These are phyloP conservation scores for Agrypnus murinus DNA, from an alignment of 2,888 invertebrate genomes.

Conservation along the genomic window DNA sequence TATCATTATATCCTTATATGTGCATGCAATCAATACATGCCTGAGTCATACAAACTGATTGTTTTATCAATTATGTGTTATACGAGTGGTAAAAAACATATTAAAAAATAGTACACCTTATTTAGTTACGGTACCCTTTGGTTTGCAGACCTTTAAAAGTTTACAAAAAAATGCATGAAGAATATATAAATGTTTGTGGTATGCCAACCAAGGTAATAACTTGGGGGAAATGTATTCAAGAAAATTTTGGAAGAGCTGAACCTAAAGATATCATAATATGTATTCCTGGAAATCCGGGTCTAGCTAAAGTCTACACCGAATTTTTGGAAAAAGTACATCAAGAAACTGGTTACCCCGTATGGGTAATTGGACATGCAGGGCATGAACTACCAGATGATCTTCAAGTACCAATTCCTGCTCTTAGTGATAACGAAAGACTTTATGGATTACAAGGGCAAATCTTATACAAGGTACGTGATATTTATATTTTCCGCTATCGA, in stretches of 20 bases:
- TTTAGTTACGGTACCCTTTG: too few species aligned
- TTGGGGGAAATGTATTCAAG: slow-evolving; percentile 82
- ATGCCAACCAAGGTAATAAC: slow-evolving; percentile 83
- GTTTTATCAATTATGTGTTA: too few species aligned
- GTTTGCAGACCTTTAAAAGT: too few species aligned
- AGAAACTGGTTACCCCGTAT: slow-evolving; percentile 79
- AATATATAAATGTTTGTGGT: slow-evolving; percentile 75
- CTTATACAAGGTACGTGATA: slow-evolving; percentile 78
- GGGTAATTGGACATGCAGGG: slow-evolving; percentile 88
- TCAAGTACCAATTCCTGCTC: slow-evolving; percentile 71
- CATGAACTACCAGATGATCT: slow-evolving; percentile 79
- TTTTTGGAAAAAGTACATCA: slow-evolving; percentile 80
- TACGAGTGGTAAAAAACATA: too few species aligned
- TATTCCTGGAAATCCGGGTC: slow-evolving; percentile 92
- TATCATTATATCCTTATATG: too few species aligned
- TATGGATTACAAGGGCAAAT: slow-evolving; percentile 88
- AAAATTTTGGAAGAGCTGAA: slow-evolving; percentile 73
- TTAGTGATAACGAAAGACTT: slow-evolving; percentile 75
- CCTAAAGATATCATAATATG: slow-evolving; percentile 80
- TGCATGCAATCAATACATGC: too few species aligned
- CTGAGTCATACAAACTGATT: too few species aligned
- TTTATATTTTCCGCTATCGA: too few species aligned
- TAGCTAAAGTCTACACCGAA: slow-evolving; percentile 85
- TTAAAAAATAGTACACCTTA: too few species aligned
- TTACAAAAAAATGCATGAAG: slow-evolving; percentile 71